Evolutionary conservation across 2,113 vertebrate species (phyloP).

Genomic region (Podiceps cristatus): DNA sequence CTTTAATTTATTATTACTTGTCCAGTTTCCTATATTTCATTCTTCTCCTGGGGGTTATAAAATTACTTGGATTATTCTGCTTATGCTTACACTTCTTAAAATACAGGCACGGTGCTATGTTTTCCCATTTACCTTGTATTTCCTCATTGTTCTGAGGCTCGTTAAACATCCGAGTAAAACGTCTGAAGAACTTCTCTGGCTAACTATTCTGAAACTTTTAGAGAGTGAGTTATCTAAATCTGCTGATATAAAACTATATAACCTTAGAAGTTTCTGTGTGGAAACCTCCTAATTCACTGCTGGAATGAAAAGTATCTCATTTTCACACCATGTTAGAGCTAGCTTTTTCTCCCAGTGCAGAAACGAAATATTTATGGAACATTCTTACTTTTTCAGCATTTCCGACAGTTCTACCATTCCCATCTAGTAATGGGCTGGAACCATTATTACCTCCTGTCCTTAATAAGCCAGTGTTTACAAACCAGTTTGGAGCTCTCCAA

Average conservation of each 20-base stretch:
- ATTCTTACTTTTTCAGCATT: not conserved
- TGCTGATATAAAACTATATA: not conserved
- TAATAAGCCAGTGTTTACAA: not conserved
- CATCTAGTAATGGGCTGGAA: not conserved
- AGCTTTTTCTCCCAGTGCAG: not conserved
- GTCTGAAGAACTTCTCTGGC: not conserved
- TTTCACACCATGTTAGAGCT: not conserved
- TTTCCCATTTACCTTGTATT: constrained; percentile 12
- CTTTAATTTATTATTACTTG: constrained; percentile 38
- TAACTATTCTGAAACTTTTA: not conserved
- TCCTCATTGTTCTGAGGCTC: not conserved
- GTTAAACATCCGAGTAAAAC: not conserved
- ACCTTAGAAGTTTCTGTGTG: not conserved
- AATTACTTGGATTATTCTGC: constrained; percentile 15
- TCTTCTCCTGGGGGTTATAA: constrained; percentile 44
- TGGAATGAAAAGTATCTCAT: not conserved
- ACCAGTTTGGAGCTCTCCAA: not conserved
- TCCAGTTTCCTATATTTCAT: not conserved
- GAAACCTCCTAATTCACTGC: not conserved
- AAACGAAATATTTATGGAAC: not conserved
- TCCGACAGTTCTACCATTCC: not conserved
- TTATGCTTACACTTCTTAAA: not conserved
- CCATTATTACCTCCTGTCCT: not conserved
- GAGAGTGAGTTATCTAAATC: not conserved
- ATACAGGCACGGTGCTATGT: not conserved